Percentiles rank a stretch among this genome's conserved stretches.
Evolutionary conservation across 2,797 vertebrate species (phyloP).

Genomic region (Tolypeutes matacus): DNA sequence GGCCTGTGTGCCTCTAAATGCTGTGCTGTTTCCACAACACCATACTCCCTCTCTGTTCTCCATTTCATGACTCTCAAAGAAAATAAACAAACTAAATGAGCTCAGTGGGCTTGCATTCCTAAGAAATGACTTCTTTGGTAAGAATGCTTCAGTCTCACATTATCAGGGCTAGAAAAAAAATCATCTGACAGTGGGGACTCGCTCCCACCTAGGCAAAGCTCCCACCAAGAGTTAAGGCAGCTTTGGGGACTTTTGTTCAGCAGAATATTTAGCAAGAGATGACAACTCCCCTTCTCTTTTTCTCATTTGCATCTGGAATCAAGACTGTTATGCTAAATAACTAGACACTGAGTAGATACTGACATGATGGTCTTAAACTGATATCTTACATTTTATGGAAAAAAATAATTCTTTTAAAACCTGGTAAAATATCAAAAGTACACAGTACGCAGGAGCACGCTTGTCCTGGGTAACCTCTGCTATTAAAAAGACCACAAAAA

Average conservation of each 20-base stretch:
- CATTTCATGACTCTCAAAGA: background rate
- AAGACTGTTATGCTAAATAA: conserved; percentile 69
- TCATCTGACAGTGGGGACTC: background rate
- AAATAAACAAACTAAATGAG: background rate
- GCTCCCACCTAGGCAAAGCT: conserved; percentile 58
- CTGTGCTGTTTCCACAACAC: background rate
- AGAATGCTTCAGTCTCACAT: conserved; percentile 35
- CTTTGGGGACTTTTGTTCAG: conserved; percentile 80
- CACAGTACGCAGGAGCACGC: conserved; percentile 83
- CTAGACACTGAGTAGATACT: conserved; percentile 58
- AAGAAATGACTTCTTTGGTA: conserved; percentile 62
- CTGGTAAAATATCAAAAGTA: conserved; percentile 84
- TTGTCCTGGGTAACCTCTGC: conserved; percentile 75
- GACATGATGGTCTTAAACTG: conserved; percentile 74
- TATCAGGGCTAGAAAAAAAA: conserved; percentile 49
- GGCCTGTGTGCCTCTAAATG: background rate
- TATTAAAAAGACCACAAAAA: conserved; percentile 83
- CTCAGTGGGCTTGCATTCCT: conserved; percentile 34
- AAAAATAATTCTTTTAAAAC: conserved; percentile 76
- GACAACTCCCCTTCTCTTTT: conserved; percentile 63
- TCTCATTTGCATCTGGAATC: conserved; percentile 67
- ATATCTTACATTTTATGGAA: conserved; percentile 77
- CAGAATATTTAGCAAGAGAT: conserved; percentile 70
- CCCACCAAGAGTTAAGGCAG: conserved; percentile 85
- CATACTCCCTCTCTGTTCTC: conserved; percentile 27